These are phyloP conservation scores for Syncerus caffer DNA, from an alignment of 2,797 vertebrate species.

Conservation along the genomic window DNA sequence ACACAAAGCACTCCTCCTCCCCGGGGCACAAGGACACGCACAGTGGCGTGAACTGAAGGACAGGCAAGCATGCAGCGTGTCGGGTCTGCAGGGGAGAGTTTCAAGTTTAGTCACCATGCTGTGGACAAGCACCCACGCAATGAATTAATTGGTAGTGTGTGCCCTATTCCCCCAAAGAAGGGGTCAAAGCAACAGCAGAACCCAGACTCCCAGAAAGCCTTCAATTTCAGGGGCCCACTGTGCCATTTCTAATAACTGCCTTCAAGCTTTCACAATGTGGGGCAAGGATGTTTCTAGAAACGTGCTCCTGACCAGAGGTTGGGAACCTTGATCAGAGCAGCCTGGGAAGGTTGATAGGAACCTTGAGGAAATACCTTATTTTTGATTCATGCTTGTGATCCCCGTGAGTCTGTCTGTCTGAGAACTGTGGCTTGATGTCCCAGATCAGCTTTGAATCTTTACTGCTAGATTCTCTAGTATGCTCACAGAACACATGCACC, in stretches of 20 bases:
- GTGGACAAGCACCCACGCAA: neutral
- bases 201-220: neutral
- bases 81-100: neutral
- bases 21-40: slow-evolving; percentile 43
- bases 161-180: neutral
- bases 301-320: neutral
- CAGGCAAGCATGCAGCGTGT: slow-evolving; percentile 16
- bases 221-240: neutral
- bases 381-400: slow-evolving; percentile 52
- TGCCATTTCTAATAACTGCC: neutral
- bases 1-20: slow-evolving; percentile 58
- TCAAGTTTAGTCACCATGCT: neutral
- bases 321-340: slow-evolving; percentile 38
- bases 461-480: slow-evolving; percentile 11
- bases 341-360: slow-evolving; percentile 25
- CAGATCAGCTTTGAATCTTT: slow-evolving; percentile 19
- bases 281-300: neutral
- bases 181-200: neutral
- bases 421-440: neutral
- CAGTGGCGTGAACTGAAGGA: slow-evolving; percentile 38
- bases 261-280: neutral
- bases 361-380: slow-evolving; percentile 44
- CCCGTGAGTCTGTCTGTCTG: slow-evolving; percentile 14
- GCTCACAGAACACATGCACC: neutral
- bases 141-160: neutral